Conservation (phyloP, 2,113 vertebrate species). For the Tachysurus fulvidraco region DNA sequence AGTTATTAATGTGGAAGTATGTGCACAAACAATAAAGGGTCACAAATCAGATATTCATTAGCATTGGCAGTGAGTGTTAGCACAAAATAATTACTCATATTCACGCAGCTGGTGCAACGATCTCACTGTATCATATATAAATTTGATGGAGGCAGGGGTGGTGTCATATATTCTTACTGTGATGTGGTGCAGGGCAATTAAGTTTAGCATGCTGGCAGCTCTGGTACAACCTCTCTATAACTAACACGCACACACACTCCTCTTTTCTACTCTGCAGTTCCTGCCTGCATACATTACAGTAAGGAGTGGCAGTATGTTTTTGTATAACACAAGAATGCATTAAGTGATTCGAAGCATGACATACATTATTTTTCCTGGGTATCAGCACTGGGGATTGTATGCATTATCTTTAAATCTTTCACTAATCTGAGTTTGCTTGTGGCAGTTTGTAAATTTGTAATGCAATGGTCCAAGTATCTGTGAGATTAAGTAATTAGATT, state of each 20-base stretch:
- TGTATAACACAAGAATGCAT: constrained; percentile 12
- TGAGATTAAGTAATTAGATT: constrained; percentile 20
- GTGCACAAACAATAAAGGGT: constrained; percentile 49
- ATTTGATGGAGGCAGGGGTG: constrained; percentile 25
- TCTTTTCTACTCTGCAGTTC: neutral
- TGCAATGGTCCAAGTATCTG: constrained; percentile 11
- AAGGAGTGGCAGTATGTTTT: constrained; percentile 20
- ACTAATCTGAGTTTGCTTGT: constrained; percentile 20
- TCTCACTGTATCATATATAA: constrained; percentile 29
- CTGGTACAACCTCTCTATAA: neutral
- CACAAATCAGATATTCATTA: constrained; percentile 52
- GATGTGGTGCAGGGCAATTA: constrained; percentile 38
- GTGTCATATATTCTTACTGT: constrained; percentile 39
- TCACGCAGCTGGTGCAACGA: neutral
- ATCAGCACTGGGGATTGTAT: constrained; percentile 23
- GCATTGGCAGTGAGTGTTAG: constrained; percentile 20
- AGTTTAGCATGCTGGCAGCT: constrained; percentile 32
- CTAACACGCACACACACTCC: neutral
- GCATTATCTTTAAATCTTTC: constrained; percentile 15
- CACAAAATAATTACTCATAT: constrained; percentile 45
- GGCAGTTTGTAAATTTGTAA: constrained; percentile 33
- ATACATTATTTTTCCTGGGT: constrained; percentile 15
- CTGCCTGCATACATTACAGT: constrained; percentile 37
- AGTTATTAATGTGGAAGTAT: constrained; percentile 51
- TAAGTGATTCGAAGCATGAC: constrained; percentile 34